Evolutionary conservation across 1,140 invertebrate species (phyloP).

Genomic region (Galleria mellonella): DNA sequence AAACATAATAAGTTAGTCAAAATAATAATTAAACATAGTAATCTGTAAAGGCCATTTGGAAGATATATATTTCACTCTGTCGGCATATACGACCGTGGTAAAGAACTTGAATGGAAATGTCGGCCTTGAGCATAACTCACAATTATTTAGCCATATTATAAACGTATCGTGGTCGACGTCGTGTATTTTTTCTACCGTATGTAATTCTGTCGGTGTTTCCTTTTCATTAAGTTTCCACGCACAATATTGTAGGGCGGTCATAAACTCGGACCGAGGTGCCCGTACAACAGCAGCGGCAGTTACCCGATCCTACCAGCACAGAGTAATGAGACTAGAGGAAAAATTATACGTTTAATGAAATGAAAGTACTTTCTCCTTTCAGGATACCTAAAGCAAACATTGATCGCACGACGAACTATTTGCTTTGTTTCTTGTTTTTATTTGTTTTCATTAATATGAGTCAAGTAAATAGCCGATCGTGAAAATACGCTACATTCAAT

Average conservation of each 20-base stretch:
- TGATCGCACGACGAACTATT: background rate
- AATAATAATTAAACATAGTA: background rate
- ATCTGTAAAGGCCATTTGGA: background rate
- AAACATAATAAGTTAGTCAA: too few relatives aligned
- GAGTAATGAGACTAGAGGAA: constrained; percentile 33
- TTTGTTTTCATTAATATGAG: constrained; percentile 1
- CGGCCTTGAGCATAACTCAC: too few relatives aligned
- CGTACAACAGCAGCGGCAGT: constrained; percentile 7
- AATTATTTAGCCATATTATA: too few relatives aligned
- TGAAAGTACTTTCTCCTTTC: constrained; percentile 18
- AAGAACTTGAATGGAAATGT: too few relatives aligned
- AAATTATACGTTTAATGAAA: constrained; percentile 45
- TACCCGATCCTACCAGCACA: constrained; percentile 9
- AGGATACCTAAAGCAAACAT: constrained; percentile 1
- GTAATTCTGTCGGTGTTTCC: constrained; percentile 38
- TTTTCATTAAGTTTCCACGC: constrained; percentile 58
- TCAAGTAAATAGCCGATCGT: background rate
- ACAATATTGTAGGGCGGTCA: constrained; percentile 40
- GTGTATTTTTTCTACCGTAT: constrained; percentile 14
- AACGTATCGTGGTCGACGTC: background rate
- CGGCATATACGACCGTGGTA: too few relatives aligned
- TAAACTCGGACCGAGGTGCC: constrained; percentile 31
- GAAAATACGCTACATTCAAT: background rate
- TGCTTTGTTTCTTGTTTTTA: background rate
- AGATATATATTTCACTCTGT: background rate